phyloP scores from a whole-genome alignment of 2,888 invertebrate species.

The Epirrita christyi region DNA sequence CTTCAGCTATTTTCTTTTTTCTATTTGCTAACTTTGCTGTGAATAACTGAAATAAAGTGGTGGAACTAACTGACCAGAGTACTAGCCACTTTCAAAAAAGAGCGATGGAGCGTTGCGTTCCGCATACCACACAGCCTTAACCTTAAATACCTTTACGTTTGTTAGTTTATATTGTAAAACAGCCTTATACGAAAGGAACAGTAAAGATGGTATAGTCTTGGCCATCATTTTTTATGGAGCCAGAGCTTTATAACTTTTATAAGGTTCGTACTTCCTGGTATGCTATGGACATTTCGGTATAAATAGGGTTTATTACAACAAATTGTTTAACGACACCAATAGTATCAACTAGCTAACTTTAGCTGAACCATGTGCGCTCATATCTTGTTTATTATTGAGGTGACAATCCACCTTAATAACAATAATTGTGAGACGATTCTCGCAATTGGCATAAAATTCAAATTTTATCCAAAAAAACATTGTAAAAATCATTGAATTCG shows the following conservation, averaged over 20 bases:
- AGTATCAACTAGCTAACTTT: neutral
- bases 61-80: no score
- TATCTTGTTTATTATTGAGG: neutral
- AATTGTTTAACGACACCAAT: conserved; percentile 25
- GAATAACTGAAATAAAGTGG: no score
- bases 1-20: no score
- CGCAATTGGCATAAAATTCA: no score
- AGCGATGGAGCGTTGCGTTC: no score
- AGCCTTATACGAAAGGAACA: conserved; percentile 6
- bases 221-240: conserved; percentile 38
- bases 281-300: conserved; percentile 25
- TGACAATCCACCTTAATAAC: no score
- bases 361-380: neutral
- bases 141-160: neutral
- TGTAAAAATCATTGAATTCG: no score
- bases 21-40: no score
- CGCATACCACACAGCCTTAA: no score
- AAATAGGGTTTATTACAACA: conserved; percentile 31
- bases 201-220: conserved; percentile 21
- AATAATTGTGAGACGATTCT: no score
- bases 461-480: no score
- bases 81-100: no score
- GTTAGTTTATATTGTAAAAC: conserved; percentile 3
- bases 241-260: conserved; percentile 29
- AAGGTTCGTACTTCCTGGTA: conserved; percentile 32